Base-by-base conservation (phyloP, 64 coral and sea anemone species). In the Pocillopora verrucosa region DNA sequence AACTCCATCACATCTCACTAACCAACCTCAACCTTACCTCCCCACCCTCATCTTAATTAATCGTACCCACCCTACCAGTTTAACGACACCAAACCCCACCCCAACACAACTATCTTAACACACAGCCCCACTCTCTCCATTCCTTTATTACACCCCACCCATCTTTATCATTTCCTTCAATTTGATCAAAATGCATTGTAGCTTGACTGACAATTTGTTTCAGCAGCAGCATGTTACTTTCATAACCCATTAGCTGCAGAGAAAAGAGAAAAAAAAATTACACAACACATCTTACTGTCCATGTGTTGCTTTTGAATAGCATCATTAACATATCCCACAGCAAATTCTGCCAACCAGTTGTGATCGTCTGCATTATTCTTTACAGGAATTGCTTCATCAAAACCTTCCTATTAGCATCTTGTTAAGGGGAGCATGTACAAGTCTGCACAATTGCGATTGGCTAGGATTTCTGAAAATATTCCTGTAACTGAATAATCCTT, bases 341-440 rank as follows among this genome's bases (percentile, higher is more conserved):
- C 85, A 75, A 88, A 92, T 65, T 92, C 91, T 4, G 91, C 91
- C 84, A 92, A 75, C 91, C 91, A 92, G 64, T 88, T 88, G 25
- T 87, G 75, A 37, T 78, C 63, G 0, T 82, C 81, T 10, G 90
- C 76, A 13, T 92, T 92, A 14, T 92, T 82, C 41, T 87, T 5
- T 35, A 87, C n/a, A 24, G 19, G 65, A 68, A 16, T 38, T 24
- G 63, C 36, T 26, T 85, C 45, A 59, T 93, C 91, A 35, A 59
- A 80, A 22, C 77, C 86, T 61, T 93, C 91, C 13, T 86, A 93
- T 11, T 88, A 73, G 30, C 91, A 93, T 57, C 91, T 83, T 19
- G 86, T 78, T 25, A 93, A 57, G 11, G 91, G 86, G 67, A 88
- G 79, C 34, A 93, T 64, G 1, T 61, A 77, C 67, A 93, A 4